These are phyloP conservation scores for Proterorhinus semilunaris DNA, from an alignment of 2,113 vertebrate species.

Conservation along the genomic window DNA sequence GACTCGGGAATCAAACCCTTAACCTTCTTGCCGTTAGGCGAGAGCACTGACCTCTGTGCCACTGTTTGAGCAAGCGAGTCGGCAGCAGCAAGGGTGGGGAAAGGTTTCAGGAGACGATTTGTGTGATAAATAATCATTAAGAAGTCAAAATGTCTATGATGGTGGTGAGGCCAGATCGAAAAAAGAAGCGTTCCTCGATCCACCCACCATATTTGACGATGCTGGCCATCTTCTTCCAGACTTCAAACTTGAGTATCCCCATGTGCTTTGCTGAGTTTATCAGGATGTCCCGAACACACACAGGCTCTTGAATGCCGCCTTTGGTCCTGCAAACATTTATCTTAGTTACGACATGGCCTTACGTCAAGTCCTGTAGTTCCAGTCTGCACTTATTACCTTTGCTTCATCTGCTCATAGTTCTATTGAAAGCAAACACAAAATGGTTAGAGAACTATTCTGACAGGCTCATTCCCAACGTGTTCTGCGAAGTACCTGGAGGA, in stretches of 20 bases:
- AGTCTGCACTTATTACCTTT: conserved; percentile 38
- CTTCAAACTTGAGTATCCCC: conserved; percentile 49
- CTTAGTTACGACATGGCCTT: neutral
- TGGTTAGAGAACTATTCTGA: neutral
- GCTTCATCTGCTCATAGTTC: conserved; percentile 67
- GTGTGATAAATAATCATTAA: too few species aligned
- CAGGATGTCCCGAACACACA: conserved; percentile 60
- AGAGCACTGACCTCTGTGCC: too few species aligned
- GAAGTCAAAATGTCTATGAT: too few species aligned
- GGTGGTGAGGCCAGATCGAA: too few species aligned
- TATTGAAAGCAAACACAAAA: conserved; percentile 24
- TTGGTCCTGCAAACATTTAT: conserved; percentile 46
- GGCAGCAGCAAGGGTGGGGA: too few species aligned
- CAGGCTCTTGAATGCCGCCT: conserved; percentile 43
- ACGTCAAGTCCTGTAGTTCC: neutral
- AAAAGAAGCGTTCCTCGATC: neutral
- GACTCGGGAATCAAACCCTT: too few species aligned
- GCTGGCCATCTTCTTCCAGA: conserved; percentile 63
- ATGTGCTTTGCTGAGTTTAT: conserved; percentile 62
- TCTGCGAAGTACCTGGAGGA: conserved; percentile 58
- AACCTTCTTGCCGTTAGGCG: too few species aligned
- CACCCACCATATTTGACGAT: conserved; percentile 49
- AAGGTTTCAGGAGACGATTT: too few species aligned
- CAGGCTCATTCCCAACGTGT: neutral
- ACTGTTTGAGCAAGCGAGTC: too few species aligned